phyloP scores from a whole-genome alignment of 2,888 invertebrate species.

The Rugalucina vietnamica region DNA sequence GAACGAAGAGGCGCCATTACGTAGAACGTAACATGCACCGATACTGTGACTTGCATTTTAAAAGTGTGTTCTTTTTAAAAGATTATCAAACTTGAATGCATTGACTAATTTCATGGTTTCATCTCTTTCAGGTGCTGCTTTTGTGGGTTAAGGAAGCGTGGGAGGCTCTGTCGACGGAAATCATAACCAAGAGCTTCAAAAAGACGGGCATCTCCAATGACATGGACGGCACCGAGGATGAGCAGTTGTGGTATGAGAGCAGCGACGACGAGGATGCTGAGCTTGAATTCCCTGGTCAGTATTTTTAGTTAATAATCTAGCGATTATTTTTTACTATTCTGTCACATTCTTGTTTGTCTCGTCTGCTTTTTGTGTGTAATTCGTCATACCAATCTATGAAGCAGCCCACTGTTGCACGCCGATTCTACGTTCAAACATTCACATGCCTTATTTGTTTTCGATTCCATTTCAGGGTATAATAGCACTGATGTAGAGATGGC shows the following conservation, averaged over 20 bases:
- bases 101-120: background rate
- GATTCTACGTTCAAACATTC: no score
- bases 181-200: conserved; percentile 22
- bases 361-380: no score
- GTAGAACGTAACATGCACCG: no score
- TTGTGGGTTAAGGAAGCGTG: conserved; percentile 23
- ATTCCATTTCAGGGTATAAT: background rate
- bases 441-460: no score
- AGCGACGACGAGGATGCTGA: conserved; percentile 21
- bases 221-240: conserved; percentile 27
- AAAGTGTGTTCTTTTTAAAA: no score
- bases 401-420: background rate
- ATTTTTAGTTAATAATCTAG: background rate
- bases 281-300: conserved; percentile 24
- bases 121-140: background rate
- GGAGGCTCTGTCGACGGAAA: background rate
- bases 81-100: no score
- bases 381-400: background rate
- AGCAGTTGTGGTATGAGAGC: conserved; percentile 15
- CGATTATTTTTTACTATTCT: background rate
- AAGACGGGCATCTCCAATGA: conserved; percentile 23
- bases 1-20: no score
- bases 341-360: background rate
- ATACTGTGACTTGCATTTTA: no score
- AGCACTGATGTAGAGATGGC: background rate